Conservation (phyloP, 2,888 invertebrate species). For the Mythimna vitellina region DNA sequence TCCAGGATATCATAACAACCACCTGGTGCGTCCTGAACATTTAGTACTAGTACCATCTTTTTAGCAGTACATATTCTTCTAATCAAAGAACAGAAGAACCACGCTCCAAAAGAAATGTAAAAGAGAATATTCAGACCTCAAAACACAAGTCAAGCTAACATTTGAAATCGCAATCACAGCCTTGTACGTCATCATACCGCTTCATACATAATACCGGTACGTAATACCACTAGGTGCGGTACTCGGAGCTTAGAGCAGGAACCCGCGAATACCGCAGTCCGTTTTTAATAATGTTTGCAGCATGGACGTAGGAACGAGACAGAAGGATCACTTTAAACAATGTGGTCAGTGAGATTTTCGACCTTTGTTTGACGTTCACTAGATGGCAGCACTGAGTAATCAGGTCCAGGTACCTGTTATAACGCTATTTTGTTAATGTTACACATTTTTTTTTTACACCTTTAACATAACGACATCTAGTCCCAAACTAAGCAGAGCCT, state of each 20-base stretch:
- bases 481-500: too few relatives aligned
- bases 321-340: conserved; percentile 28
- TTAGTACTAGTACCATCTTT: too few relatives aligned
- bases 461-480: too few relatives aligned
- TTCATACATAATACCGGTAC: conserved; percentile 25
- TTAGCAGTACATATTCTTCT: neutral
- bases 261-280: conserved; percentile 49
- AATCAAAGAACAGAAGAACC: too few relatives aligned
- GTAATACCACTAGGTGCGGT: conserved; percentile 37
- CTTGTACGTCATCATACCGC: conserved; percentile 35
- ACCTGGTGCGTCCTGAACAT: neutral
- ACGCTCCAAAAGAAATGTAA: neutral
- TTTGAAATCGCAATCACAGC: conserved; percentile 50
- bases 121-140: conserved; percentile 8
- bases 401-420: too few relatives aligned
- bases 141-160: conserved; percentile 5
- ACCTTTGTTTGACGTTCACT: too few relatives aligned
- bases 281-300: conserved; percentile 75
- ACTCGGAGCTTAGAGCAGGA: conserved; percentile 39
- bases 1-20: neutral
- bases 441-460: too few relatives aligned
- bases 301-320: conserved; percentile 40
- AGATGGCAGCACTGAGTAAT: too few relatives aligned
- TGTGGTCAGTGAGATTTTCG: too few relatives aligned
- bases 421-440: too few relatives aligned